Conservation (phyloP, 2,888 invertebrate genomes). For the Dicyrtoma fusca region DNA sequence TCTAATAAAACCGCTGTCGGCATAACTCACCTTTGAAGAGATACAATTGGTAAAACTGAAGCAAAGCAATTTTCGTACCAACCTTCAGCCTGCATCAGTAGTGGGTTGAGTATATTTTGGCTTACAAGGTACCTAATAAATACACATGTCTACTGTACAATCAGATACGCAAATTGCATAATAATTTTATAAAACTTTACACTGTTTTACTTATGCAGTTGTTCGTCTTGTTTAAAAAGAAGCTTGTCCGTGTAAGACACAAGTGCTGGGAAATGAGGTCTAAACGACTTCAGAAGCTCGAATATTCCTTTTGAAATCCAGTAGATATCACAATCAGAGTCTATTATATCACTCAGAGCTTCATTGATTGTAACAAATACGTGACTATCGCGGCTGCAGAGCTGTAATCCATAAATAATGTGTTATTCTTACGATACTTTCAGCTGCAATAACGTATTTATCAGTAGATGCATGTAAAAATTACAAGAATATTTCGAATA, state of each 20-base stretch:
- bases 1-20: too few species aligned
- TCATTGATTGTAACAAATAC: slow-evolving; percentile 70
- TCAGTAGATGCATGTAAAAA: too few species aligned
- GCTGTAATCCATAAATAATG: slow-evolving; percentile 59
- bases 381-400: slow-evolving; percentile 59
- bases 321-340: slow-evolving; percentile 77
- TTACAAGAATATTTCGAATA: slow-evolving; percentile 1
- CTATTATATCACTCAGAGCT: slow-evolving; percentile 71
- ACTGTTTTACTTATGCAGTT: slow-evolving; percentile 66
- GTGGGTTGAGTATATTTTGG: slow-evolving; percentile 67
- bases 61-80: slow-evolving; percentile 87
- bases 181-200: background rate
- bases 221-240: slow-evolving; percentile 77
- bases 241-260: slow-evolving; percentile 70
- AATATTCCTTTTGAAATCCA: slow-evolving; percentile 81
- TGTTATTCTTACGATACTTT: slow-evolving; percentile 21
- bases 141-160: slow-evolving; percentile 58
- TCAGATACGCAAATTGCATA: background rate
- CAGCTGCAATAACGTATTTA: too few species aligned
- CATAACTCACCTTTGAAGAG: slow-evolving; percentile 76
- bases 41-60: slow-evolving; percentile 75
- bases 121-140: slow-evolving; percentile 68
- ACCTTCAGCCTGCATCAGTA: slow-evolving; percentile 72
- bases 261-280: slow-evolving; percentile 68
- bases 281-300: slow-evolving; percentile 69